Evolutionary conservation across 2,113 vertebrate species (phyloP), one percentile per base, ranked within the genome.

Genomic region (Asarcornis scutulata): DNA sequence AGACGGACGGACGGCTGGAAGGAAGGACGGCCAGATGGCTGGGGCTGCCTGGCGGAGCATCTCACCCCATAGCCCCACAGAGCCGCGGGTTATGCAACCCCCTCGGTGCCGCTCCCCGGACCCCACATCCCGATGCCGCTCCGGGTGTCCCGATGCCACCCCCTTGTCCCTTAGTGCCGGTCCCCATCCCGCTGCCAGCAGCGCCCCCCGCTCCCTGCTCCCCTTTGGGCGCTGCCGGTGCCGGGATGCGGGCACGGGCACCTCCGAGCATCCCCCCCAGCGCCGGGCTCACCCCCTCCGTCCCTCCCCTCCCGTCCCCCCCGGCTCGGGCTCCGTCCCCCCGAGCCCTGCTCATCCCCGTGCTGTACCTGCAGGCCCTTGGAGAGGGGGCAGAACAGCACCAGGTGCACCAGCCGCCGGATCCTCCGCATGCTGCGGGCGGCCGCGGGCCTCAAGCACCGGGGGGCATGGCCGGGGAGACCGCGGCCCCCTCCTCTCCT

Each of bases 301-400:
- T 42, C 64, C 64, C 20, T 5, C 11, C 31, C 64, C 21, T 20
- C 66, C 42, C 29, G 42, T 48, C 5, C 5, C 26, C 23, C 27
- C 48, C 25, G 32, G 55, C 12, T 23, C 56, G 11, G 22, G 50
- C 10, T 11, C 63, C 53, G 25, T 31, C 14, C n/a, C 14, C 29
- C 21, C 16, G 22, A 7, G 5, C 58, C 58, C 77, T 17, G 63
- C 21, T 23, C 74, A 48, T 60, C 40, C 6, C 2, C 96, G 40
- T 25, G 60, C 86, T 60, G 29, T 97, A 99, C 98, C 99, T 99
- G 99, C 97, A 99, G 96, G 62, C 99, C 99, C 96, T 98, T 98
- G 78, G 99, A 98, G 78, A 98, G 91, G 31, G 99, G 99, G 93
- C 99, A 99, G 96, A 99, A 98, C 36, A 99, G 98, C 97, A 98